Conservation (phyloP, 1,140 invertebrate genomes). For the Apocrypta bakeri region DNA sequence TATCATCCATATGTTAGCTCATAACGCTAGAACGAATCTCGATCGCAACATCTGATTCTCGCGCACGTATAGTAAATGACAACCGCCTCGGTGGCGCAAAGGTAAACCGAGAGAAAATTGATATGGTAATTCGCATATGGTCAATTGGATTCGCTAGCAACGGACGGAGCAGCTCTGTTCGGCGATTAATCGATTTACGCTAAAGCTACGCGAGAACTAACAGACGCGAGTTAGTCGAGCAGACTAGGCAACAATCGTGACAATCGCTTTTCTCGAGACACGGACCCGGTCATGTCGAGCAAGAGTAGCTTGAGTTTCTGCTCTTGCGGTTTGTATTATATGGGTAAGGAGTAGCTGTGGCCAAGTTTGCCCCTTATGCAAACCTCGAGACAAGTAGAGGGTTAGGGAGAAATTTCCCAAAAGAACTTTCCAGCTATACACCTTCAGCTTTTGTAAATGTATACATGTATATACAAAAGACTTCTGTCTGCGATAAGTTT, state of each 20-base stretch:
- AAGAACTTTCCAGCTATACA: not conserved
- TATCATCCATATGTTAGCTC: too few relatives aligned
- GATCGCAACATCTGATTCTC: not conserved
- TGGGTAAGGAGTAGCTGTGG: not conserved
- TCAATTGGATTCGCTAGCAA: constrained; percentile 48
- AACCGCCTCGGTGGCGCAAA: not conserved
- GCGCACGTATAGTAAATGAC: not conserved
- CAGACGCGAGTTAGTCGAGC: not conserved
- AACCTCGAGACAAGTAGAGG: not conserved
- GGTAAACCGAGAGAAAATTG: constrained; percentile 46
- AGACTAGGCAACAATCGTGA: not conserved
- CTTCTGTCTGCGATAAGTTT: not conserved
- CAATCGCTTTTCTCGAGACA: not conserved
- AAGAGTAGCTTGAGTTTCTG: not conserved
- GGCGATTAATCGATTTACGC: constrained; percentile 15
- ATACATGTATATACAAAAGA: not conserved
- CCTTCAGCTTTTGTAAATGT: not conserved
- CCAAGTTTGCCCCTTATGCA: not conserved
- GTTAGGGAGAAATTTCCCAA: not conserved
- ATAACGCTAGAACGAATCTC: too few relatives aligned
- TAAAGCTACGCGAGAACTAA: not conserved
- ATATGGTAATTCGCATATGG: constrained; percentile 55
- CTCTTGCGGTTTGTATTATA: not conserved
- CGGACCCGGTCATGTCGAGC: not conserved
- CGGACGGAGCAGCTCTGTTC: not conserved